Conservation (phyloP, 53 echinoderm and acorn worm genomes). For the Crossaster papposus region DNA sequence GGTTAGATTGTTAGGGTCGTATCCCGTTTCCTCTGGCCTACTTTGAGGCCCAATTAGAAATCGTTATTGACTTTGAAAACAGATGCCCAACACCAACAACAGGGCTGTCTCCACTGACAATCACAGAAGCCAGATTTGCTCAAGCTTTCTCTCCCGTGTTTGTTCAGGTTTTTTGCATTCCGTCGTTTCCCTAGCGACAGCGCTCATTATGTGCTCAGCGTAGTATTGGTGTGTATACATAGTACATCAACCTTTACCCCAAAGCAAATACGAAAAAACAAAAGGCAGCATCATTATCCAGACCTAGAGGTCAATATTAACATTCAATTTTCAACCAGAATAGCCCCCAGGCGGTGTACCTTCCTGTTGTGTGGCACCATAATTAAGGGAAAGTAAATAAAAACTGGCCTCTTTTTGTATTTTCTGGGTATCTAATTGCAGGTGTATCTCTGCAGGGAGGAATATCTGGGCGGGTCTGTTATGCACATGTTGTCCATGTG, state of each 20-base stretch:
- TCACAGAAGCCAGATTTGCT: conserved; percentile 3
- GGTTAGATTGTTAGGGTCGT: not conserved
- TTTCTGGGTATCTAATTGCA: conserved; percentile 34
- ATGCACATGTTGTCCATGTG: conserved; percentile 35
- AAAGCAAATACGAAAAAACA: conserved; percentile 12
- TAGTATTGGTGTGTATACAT: not conserved
- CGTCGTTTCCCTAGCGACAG: not conserved
- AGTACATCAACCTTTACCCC: conserved; percentile 37
- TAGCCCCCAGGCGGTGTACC: conserved; percentile 25
- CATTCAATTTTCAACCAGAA: conserved; percentile 28
- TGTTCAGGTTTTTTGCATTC: conserved; percentile 37
- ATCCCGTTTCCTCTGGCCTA: not conserved
- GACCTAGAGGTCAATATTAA: conserved; percentile 36
- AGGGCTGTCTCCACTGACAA: not conserved
- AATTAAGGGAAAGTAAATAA: conserved; percentile 55
- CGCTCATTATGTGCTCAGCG: not conserved
- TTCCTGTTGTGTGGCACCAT: conserved; percentile 22
- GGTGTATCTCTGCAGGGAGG: conserved; percentile 21
- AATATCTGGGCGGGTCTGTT: conserved; percentile 26
- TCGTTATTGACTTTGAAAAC: not conserved
- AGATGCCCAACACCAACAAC: not conserved
- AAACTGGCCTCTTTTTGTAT: conserved; percentile 23
- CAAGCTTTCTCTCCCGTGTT: conserved; percentile 25
- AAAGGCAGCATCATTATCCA: conserved; percentile 21
- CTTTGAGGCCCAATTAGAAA: not conserved